Percentiles rank a stretch among this genome's conserved stretches.
Conservation (phyloP, 2,113 vertebrate species). For the Osmerus mordax region DNA sequence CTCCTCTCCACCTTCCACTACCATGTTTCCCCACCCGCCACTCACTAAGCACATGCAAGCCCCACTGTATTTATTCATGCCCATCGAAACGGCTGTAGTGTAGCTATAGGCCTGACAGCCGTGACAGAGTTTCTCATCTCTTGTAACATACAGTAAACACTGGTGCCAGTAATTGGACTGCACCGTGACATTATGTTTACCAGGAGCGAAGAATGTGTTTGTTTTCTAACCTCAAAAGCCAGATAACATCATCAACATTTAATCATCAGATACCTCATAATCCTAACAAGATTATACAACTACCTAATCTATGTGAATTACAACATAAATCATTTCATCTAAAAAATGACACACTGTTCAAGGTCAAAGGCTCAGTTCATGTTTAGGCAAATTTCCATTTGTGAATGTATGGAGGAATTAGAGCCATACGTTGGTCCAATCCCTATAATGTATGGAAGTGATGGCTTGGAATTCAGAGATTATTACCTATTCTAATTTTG, state of each 20-base stretch:
- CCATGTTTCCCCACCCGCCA: constrained; percentile 25
- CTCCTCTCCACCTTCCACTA: constrained; percentile 8
- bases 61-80: constrained; percentile 11
- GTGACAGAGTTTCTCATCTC: neutral
- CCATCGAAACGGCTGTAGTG: neutral
- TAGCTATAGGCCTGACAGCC: neutral
- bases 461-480: constrained; percentile 41
- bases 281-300: constrained; percentile 16
- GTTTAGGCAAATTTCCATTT: constrained; percentile 41
- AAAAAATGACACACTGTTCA: constrained; percentile 34
- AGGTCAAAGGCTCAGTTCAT: constrained; percentile 41
- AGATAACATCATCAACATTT: neutral
- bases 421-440: constrained; percentile 27
- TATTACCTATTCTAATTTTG: constrained; percentile 58
- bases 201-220: neutral
- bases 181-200: too few relatives aligned
- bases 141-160: too few relatives aligned
- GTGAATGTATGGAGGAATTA: constrained; percentile 36
- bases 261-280: constrained; percentile 7
- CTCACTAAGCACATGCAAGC: constrained; percentile 26
- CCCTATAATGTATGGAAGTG: constrained; percentile 52
- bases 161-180: too few relatives aligned
- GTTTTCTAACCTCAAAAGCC: neutral
- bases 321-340: constrained; percentile 17
- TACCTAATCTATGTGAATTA: constrained; percentile 10